A percentile compares a stretch with the other conserved stretches of the same genome.
These are phyloP conservation scores for Dendrocopos noguchii DNA, from an alignment of 2,113 vertebrate genomes.

Conservation along the genomic window DNA sequence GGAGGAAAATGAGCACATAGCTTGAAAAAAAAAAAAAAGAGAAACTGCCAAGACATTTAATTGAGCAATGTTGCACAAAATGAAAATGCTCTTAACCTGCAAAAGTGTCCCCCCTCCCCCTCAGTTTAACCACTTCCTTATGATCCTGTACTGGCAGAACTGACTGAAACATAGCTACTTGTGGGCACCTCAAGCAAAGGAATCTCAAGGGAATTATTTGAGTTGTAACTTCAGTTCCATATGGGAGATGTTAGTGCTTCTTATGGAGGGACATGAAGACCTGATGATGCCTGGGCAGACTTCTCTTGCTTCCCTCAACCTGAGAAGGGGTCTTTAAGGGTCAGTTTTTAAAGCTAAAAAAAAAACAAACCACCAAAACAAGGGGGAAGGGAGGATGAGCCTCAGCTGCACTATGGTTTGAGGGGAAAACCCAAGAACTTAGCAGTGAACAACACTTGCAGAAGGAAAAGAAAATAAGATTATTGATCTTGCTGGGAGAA, in stretches of 20 bases:
- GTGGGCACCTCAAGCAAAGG: background rate
- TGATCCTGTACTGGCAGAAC: background rate
- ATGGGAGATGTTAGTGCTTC: rapidly evolving
- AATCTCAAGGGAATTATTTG: background rate
- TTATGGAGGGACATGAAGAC: rapidly evolving
- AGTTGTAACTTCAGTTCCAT: background rate
- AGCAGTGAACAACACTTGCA: background rate
- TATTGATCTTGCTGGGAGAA: background rate
- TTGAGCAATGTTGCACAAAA: background rate
- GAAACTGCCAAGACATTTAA: background rate
- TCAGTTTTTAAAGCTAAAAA: background rate
- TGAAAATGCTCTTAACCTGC: background rate
- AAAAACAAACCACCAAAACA: background rate
- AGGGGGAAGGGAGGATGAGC: background rate
- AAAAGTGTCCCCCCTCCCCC: no score
- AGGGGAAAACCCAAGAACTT: background rate
- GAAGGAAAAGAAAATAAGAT: background rate
- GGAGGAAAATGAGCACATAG: rapidly evolving
- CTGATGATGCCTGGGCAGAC: rapidly evolving
- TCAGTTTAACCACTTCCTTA: rapidly evolving
- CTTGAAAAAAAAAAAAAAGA: background rate
- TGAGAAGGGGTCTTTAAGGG: rapidly evolving
- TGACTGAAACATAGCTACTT: rapidly evolving
- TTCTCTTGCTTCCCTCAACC: background rate
- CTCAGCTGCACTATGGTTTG: background rate